These are phyloP conservation scores for Ceriagrion tenellum DNA, from an alignment of 2,888 invertebrate species.

Conservation along the genomic window DNA sequence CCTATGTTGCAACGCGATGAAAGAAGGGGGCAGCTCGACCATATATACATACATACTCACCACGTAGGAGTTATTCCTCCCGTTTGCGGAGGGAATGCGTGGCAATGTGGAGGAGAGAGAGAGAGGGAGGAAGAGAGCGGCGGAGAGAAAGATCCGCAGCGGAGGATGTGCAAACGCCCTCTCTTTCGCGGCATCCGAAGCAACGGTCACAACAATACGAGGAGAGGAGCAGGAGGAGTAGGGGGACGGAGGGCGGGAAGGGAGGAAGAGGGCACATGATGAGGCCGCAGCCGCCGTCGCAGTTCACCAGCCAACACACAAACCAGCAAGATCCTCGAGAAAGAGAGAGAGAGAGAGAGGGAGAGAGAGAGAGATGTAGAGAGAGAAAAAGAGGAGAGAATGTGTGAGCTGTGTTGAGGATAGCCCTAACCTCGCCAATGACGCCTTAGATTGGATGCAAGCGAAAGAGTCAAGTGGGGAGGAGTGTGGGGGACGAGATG, in stretches of 20 bases:
- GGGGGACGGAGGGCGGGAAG: too few relatives aligned
- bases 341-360: background rate
- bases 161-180: conserved; percentile 41
- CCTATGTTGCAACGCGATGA: background rate
- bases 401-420: conserved; percentile 33
- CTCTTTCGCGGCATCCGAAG: conserved; percentile 56
- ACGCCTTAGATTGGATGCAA: conserved; percentile 64
- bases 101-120: background rate
- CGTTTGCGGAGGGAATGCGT: conserved; percentile 6
- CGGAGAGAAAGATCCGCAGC: background rate
- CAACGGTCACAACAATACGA: conserved; percentile 62
- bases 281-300: background rate
- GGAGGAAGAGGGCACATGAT: too few relatives aligned
- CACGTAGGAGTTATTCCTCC: background rate
- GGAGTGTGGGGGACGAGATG: background rate
- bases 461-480: background rate
- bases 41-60: too few relatives aligned
- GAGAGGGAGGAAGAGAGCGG: background rate
- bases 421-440: conserved; percentile 68
- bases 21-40: too few relatives aligned
- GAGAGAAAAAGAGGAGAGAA: background rate
- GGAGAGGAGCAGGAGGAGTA: background rate
- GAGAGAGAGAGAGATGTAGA: background rate
- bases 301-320: background rate
- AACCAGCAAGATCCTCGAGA: background rate